phyloP scores from a whole-genome alignment of 2,888 invertebrate genomes.

The Apocheima hispidaria region DNA sequence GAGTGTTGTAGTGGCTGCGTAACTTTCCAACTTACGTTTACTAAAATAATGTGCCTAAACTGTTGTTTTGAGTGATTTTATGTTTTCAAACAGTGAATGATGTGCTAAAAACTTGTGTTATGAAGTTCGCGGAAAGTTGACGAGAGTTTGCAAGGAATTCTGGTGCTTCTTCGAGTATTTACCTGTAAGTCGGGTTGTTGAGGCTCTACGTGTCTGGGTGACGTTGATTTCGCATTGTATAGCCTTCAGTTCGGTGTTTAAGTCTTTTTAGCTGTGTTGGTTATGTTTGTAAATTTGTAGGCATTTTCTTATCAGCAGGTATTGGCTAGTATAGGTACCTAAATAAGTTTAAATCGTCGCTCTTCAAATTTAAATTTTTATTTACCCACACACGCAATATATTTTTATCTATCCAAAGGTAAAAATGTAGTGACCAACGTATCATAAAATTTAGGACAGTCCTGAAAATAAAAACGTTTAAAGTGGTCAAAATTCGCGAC shows the following conservation, averaged over 20 bases:
- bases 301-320: slow-evolving; percentile 13
- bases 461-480: background rate
- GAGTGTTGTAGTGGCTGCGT: slow-evolving; percentile 63
- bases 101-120: slow-evolving; percentile 77
- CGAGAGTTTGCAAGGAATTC: slow-evolving; percentile 73
- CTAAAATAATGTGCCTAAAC: slow-evolving; percentile 80
- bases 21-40: slow-evolving; percentile 57
- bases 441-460: slow-evolving; percentile 6
- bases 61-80: slow-evolving; percentile 70
- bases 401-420: background rate
- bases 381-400: background rate
- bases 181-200: slow-evolving; percentile 74
- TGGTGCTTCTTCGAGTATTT: slow-evolving; percentile 70
- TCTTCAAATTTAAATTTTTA: background rate
- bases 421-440: slow-evolving; percentile 21
- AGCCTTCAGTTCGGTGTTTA: slow-evolving; percentile 45
- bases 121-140: slow-evolving; percentile 81
- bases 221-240: slow-evolving; percentile 67
- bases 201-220: slow-evolving; percentile 76
- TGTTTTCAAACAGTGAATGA: slow-evolving; percentile 71
- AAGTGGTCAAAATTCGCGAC: background rate
- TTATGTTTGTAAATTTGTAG: slow-evolving; percentile 10
- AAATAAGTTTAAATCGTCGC: background rate
- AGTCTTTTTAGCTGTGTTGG: slow-evolving; percentile 28
- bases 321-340: background rate